Conservation (phyloP, 2,113 vertebrate genomes). For the Channa maculata region DNA sequence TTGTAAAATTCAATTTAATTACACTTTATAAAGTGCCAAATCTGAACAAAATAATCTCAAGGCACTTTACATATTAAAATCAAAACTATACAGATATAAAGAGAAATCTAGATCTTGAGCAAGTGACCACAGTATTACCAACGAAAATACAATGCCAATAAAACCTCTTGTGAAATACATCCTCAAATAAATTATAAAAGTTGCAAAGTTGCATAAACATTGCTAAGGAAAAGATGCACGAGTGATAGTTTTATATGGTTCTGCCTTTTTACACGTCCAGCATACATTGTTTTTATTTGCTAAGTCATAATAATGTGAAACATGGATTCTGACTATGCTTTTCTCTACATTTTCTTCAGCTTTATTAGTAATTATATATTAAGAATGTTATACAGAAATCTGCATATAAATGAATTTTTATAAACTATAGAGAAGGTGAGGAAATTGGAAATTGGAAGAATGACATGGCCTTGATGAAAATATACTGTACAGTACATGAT, state of each 20-base stretch:
- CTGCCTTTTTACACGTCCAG: not conserved
- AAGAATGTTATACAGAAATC: not conserved
- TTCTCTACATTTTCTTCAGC: not conserved
- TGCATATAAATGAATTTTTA: not conserved
- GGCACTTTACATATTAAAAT: too few species aligned
- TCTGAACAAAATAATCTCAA: too few species aligned
- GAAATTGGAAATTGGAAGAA: not conserved
- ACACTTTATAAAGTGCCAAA: too few species aligned
- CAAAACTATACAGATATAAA: too few species aligned
- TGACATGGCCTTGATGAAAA: not conserved
- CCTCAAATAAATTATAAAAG: not conserved
- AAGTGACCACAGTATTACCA: too few species aligned
- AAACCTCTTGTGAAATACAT: not conserved
- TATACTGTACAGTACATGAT: not conserved
- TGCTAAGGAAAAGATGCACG: not conserved
- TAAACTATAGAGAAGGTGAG: not conserved
- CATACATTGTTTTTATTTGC: not conserved
- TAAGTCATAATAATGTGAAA: not conserved
- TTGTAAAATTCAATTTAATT: slow-evolving; percentile 12
- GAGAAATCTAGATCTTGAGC: too few species aligned
- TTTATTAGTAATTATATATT: not conserved
- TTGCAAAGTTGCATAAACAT: not conserved
- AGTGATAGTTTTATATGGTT: not conserved
- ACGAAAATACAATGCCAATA: too few species aligned
- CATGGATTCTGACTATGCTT: not conserved